A percentile compares a stretch with the other conserved stretches of the same genome.
These are phyloP conservation scores for Anas platyrhynchos DNA, from an alignment of 2,113 vertebrate genomes.

Conservation along the genomic window DNA sequence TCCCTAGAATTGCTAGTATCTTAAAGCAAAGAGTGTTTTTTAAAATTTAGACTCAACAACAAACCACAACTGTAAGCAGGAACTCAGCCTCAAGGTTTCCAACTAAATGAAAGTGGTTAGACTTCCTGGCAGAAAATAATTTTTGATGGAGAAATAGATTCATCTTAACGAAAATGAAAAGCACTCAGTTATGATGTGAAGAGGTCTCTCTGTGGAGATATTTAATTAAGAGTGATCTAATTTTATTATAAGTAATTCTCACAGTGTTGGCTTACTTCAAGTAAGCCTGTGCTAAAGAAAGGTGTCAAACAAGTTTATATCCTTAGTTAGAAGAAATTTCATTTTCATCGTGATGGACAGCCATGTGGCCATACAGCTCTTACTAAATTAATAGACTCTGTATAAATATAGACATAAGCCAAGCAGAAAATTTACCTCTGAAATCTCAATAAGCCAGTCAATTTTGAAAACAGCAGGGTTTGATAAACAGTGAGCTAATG, in stretches of 20 bases:
- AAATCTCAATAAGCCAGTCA: conserved; percentile 1
- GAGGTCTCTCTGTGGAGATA: conserved; percentile 1
- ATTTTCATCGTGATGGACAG: background rate
- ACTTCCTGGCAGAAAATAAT: conserved; percentile 30
- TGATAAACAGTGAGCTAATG: background rate
- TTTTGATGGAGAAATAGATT: conserved; percentile 34
- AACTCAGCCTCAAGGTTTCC: conserved; percentile 23
- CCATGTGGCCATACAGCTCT: background rate
- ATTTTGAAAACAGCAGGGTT: background rate
- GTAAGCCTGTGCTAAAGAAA: background rate
- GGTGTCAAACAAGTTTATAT: background rate
- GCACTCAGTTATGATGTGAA: background rate
- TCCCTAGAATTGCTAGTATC: background rate
- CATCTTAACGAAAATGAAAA: conserved; percentile 17
- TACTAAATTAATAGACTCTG: background rate
- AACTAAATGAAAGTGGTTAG: background rate
- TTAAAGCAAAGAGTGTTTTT: background rate
- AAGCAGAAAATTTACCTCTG: background rate
- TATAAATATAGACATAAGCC: background rate
- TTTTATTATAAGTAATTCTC: background rate
- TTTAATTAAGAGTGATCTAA: conserved; percentile 31
- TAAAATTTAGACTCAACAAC: conserved; percentile 51
- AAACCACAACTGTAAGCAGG: background rate
- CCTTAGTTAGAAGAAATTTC: background rate
- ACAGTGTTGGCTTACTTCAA: background rate